Evolutionary conservation across 2,797 vertebrate species (phyloP), one percentile per base, ranked within the genome.

Genomic region (Mormyrus hasselquistii): DNA sequence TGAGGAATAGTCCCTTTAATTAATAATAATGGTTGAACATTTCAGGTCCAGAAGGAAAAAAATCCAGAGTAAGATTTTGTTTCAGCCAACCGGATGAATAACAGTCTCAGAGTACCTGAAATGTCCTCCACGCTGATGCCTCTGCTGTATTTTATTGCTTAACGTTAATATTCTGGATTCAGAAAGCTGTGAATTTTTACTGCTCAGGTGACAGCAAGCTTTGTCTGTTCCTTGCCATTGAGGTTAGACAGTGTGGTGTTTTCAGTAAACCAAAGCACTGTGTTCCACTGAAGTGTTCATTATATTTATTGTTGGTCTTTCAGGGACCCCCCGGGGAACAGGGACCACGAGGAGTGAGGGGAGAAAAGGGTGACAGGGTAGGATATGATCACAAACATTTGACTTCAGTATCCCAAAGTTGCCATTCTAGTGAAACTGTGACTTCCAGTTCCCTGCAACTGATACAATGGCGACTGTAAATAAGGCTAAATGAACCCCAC

Each of bases 291-390:
- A 79, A 29, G 16, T 59, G 22, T 73, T 89, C 10, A 91, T 8
- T 49, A 38, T 86, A 89, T 88, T 87, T 4, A 25, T 92, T 25
- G 90, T 85, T 93, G 10, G 65, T 89, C 90, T 88, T 91, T 14
- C 90, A 99, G 98, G 98, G 98, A 89, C 98, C 98, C 88, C 87
- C 96, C 90, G 98, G 98, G 86, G 98, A 98, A 91, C 98, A 98
- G 93, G 98, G 98, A 95, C 47, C 92, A 91, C 96, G 97, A 90
- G 98, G 98, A 89, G 96, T 97, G 62, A 96, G 92, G 90, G 98
- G 98, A 0, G 94, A 95, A 22, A 98, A 98, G 92, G 98, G 98
- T 38, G 98, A 98, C 91, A 97, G 94, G 95, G 98, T 99, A 92
- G 96, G 94, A 92, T 41, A 88, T 16, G 9, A 47, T 69, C 5